phyloP scores from a whole-genome alignment of 1,140 invertebrate species.

The Pteromalus puparum region DNA sequence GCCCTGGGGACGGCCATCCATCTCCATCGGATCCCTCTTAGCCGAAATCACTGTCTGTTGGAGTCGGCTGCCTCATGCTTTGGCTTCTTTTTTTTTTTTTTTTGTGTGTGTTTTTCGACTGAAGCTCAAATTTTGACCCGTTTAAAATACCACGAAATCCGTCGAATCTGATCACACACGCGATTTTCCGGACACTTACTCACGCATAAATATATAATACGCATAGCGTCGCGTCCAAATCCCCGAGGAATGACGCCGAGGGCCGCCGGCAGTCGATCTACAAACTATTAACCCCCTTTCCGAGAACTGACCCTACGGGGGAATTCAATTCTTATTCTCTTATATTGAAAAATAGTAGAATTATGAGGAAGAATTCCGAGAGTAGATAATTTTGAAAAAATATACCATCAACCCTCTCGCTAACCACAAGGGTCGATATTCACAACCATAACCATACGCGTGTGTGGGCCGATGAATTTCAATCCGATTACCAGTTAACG shows the following conservation, averaged over 20 bases:
- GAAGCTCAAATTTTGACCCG: too few species aligned
- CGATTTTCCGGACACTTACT: constrained; percentile 1
- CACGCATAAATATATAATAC: not conserved
- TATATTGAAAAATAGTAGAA: constrained; percentile 52
- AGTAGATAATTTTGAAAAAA: not conserved
- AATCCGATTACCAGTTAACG: constrained; percentile 41
- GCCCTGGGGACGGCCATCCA: constrained; percentile 70
- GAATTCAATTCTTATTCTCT: constrained; percentile 28
- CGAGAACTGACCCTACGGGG: constrained; percentile 24
- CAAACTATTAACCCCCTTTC: constrained; percentile 65
- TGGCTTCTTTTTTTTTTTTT: constrained; percentile 49
- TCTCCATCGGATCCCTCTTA: constrained; percentile 74
- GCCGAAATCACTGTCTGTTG: constrained; percentile 66
- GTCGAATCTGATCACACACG: constrained; percentile 34
- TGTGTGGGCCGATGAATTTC: constrained; percentile 25
- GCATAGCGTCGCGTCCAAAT: constrained; percentile 4
- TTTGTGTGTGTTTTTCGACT: too few species aligned
- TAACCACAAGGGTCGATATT: constrained; percentile 7
- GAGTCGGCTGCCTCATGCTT: constrained; percentile 51
- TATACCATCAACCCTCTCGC: not conserved
- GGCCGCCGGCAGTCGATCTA: constrained; percentile 58
- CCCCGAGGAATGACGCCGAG: constrained; percentile 32
- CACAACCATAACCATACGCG: not conserved
- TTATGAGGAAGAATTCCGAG: not conserved
- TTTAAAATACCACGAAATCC: too few species aligned